Conservation (phyloP, 2,113 vertebrate species). For the Phoenicopterus ruber region DNA sequence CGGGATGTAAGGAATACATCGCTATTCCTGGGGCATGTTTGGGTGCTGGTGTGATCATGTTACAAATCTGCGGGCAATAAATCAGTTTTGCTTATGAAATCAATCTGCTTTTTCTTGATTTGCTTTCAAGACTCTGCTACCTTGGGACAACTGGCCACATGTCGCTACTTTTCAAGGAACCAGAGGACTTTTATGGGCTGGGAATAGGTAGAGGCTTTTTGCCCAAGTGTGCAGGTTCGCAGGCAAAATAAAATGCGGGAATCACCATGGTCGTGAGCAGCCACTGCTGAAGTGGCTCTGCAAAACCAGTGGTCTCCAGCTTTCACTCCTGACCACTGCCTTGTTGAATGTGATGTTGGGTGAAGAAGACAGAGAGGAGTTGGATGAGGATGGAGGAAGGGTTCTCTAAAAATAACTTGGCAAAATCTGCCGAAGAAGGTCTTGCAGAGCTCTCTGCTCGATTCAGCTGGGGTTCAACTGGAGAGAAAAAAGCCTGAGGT, state of each 20-base stretch:
- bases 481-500: neutral
- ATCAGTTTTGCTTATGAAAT: neutral
- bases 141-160: neutral
- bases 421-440: neutral
- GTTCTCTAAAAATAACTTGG: neutral
- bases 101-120: neutral
- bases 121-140: neutral
- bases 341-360: neutral
- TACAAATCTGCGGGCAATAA: neutral
- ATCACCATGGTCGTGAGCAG: neutral
- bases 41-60: neutral
- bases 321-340: neutral
- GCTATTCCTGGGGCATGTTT: neutral
- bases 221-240: neutral
- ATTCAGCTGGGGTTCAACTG: neutral
- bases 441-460: neutral
- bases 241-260: neutral
- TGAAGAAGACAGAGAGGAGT: neutral
- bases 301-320: neutral
- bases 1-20: neutral
- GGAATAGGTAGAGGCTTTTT: neutral
- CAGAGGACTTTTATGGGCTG: neutral
- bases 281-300: neutral
- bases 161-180: neutral
- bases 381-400: no score